A percentile compares a stretch with the other conserved stretches of the same genome.
These are phyloP conservation scores for Rotaria sp. DNA, from an alignment of 2,888 invertebrate genomes.

Conservation along the genomic window DNA sequence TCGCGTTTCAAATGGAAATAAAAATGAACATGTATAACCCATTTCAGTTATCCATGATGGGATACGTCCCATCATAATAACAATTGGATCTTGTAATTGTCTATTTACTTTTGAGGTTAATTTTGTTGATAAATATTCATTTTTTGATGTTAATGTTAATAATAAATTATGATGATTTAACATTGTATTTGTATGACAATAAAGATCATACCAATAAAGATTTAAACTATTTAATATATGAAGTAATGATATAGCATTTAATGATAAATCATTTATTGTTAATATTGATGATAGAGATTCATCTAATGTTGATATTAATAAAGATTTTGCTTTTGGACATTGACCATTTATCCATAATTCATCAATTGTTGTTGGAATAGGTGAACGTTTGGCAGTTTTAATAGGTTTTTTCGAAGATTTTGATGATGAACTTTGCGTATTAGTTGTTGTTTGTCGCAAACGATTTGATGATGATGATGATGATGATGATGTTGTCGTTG, in stretches of 20 bases:
- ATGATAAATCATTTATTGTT: constrained; percentile 56
- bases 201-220: constrained; percentile 81
- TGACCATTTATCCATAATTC: constrained; percentile 26
- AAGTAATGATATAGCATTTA: constrained; percentile 80
- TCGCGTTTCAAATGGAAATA: constrained; percentile 92
- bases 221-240: constrained; percentile 82
- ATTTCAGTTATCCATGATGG: constrained; percentile 89
- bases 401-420: background rate
- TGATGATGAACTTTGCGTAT: background rate
- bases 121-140: constrained; percentile 85
- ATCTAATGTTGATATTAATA: background rate
- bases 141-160: constrained; percentile 41
- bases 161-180: constrained; percentile 29
- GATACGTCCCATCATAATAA: constrained; percentile 92
- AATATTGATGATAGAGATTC: background rate
- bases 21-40: constrained; percentile 67
- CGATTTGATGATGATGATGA: background rate
- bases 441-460: background rate
- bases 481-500: too few species aligned
- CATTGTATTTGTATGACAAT: constrained; percentile 49
- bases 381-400: background rate
- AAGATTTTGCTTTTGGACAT: background rate
- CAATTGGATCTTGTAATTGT: constrained; percentile 91
- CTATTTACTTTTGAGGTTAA: constrained; percentile 91
- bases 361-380: background rate